Evolutionary conservation across 2,113 vertebrate genomes (phyloP), one percentile per base, ranked within the genome.

Genomic region (Gallinago undulata): DNA sequence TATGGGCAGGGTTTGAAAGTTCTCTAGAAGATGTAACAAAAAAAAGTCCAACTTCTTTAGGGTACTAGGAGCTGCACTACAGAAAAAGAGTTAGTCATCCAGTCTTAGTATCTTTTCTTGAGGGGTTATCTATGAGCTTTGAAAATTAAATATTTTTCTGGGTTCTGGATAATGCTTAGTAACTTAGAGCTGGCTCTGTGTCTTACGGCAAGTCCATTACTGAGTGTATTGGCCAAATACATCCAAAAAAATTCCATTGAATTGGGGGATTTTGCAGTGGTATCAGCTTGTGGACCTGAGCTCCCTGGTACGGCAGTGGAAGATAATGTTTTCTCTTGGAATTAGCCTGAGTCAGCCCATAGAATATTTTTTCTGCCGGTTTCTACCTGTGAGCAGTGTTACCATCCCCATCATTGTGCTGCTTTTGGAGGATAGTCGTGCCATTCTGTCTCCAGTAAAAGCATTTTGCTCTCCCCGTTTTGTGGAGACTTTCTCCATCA

Each of bases 401-500:
- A 3, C 23, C 33, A 12, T 55, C 28, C 25, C 15, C 27, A 23
- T 68, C 43, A 24, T 30, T 17, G 2, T 2, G 11, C 51, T 79
- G 55, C 14, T 59, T 78, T 89, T 41, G n/a, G 70, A 81, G 51
- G 31, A 13, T 47, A 23, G 28, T 41, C 3, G 1, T 59, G 66
- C 66, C 24, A 3, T 33, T 18, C 27, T 80, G 4, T 55, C 59
- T 72, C 22, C 89, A 47, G 0, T 7, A 10, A 23, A 60, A 64
- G 66, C 28, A 3, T 28, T 89, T 86, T 57, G 55, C 45, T 10
- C 9, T 45, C 41, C 27, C 35, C 4, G 0, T 35, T 8, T 41
- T 0, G 0, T 6, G 24, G n/a, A 51, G 12, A 64, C 1, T 1
- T 12, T 63, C 16, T 55, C 35, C 28, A 6, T 35, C 16, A 48